Evolutionary conservation across 2,113 vertebrate species (phyloP), one percentile per base, ranked within the genome.

Genomic region (Neotragus pygmaeus): DNA sequence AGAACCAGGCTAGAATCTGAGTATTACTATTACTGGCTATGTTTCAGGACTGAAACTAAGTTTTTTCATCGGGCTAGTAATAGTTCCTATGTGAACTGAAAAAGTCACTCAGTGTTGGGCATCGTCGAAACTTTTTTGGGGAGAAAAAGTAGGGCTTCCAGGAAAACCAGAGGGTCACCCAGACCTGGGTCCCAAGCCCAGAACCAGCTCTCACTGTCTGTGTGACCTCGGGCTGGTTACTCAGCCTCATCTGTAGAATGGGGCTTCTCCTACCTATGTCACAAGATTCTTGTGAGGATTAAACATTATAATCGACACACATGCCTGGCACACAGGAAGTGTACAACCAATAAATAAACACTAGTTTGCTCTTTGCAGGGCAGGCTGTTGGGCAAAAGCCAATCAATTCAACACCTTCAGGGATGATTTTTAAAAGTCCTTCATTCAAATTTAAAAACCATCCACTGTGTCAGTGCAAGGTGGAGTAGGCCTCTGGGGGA

Each of bases 341-440:
- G 10, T 17, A 0, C 27, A 43, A 75, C 87, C 80, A 33, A 51
- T 55, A 81, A 80, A n/a, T 23, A 84, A 83, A 30, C 17, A 49
- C 47, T 39, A 60, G 75, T 78, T 45, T 45, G 43, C 43, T 45
- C 43, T 45, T 78, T 70, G 43, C 28, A 82, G 93, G 60, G 64
- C 7, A 47, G 90, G 15, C 70, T 82, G 33, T 49, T 83, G n/a
- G 80, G 92, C 36, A 55, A 60, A 60, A 92, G 73, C 92, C 84
- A 95, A 49, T 43, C 30, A 95, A 88, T 57, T 51, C 75, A 94
- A 87, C 53, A 47, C 23, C 53, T 60, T 7, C 13, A 17, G 73
- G n/a, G 87, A 62, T 51, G 58, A 94, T 75, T 73, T 66, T 43
- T 23, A 66, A 64, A 93, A 92, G 73, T 57, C 51, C 39, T 88